phyloP scores from a whole-genome alignment of 2,888 invertebrate genomes.

The Drosophila maculinotata region DNA sequence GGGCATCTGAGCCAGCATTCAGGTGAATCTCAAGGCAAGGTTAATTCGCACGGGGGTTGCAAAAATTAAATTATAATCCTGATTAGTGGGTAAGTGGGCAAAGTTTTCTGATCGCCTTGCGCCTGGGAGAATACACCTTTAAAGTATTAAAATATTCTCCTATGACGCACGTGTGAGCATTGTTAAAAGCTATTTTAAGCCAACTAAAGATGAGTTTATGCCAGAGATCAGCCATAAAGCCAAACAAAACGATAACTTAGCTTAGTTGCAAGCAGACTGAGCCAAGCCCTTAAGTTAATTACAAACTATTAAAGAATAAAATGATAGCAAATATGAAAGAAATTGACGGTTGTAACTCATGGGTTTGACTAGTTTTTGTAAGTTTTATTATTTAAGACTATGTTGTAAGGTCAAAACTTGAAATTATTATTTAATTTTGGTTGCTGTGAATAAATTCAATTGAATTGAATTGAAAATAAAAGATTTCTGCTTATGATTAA shows the following conservation, averaged over 20 bases:
- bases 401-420: no score
- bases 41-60: slow-evolving; percentile 16
- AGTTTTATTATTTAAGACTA: background rate
- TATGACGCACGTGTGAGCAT: slow-evolving; percentile 10
- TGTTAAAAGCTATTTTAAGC: slow-evolving; percentile 24
- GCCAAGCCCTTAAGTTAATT: no score
- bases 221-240: slow-evolving; percentile 19
- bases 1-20: background rate
- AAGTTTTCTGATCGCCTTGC: slow-evolving; percentile 39
- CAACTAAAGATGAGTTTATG: slow-evolving; percentile 7
- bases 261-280: no score
- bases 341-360: no score
- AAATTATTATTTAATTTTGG: no score
- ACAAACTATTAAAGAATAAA: no score
- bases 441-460: no score
- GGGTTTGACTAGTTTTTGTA: no score
- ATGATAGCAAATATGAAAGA: no score
- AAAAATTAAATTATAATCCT: slow-evolving; percentile 53
- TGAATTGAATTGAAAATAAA: no score
- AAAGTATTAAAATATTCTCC: slow-evolving; percentile 4
- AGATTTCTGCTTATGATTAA: no score
- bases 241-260: background rate
- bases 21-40: slow-evolving; percentile 6
- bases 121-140: slow-evolving; percentile 1
- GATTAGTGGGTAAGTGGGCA: slow-evolving; percentile 32